These are phyloP conservation scores for Creontiades dilutus DNA, from an alignment of 2,888 invertebrate species.

Conservation along the genomic window DNA sequence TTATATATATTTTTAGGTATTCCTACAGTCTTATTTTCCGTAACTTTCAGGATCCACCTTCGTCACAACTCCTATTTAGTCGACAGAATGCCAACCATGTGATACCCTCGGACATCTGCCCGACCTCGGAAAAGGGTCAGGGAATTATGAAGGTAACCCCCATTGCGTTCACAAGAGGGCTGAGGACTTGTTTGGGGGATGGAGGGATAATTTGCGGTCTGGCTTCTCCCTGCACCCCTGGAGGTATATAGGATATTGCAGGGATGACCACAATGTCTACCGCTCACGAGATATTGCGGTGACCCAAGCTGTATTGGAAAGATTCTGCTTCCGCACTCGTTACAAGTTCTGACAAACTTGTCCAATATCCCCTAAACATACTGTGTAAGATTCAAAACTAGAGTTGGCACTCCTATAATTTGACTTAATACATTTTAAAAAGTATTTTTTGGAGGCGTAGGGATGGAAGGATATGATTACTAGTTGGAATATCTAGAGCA, in stretches of 20 bases:
- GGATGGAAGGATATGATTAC: no score
- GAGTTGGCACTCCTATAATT: no score
- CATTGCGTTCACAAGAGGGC: not conserved
- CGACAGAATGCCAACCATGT: conserved; percentile 27
- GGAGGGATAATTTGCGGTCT: conserved; percentile 9
- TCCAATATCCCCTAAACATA: no score
- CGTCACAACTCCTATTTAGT: not conserved
- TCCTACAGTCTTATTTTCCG: not conserved
- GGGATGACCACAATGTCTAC: not conserved
- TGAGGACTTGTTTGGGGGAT: not conserved
- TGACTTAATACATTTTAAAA: no score
- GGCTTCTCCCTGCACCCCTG: not conserved
- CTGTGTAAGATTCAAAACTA: no score
- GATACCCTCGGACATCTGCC: not conserved
- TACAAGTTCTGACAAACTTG: no score
- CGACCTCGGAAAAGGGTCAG: not conserved
- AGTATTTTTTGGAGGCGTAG: no score
- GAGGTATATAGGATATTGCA: conserved; percentile 15
- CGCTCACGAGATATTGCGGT: conserved; percentile 1
- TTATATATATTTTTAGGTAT: no score
- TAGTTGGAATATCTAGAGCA: no score
- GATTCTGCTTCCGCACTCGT: not conserved
- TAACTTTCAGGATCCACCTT: not conserved
- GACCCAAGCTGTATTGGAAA: not conserved
- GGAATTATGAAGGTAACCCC: conserved; percentile 8